Base-by-base conservation (phyloP, 2,113 vertebrate species). In the Rhinichthys klamathensis region DNA sequence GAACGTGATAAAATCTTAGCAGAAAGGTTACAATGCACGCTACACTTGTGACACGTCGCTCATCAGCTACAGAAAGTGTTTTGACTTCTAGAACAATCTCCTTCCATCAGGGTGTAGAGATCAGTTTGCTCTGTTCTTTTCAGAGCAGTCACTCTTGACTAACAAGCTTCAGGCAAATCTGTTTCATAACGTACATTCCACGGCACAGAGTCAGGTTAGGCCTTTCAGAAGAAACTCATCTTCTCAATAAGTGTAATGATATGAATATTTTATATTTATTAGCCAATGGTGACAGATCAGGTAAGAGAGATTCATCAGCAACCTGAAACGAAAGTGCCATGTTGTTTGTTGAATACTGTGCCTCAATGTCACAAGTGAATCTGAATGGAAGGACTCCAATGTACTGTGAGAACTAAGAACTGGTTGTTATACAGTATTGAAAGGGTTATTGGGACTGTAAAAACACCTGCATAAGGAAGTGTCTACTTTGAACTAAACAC, bases 151-250 rank as follows among this genome's bases (percentile, higher is more conserved):
- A 41, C 30, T 78, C 56, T 41, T 79, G 78, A 80, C n/a, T 13
- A 83, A 85, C 82, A 72, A 56, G 74, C 84, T 78, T 8, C 23
- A 83, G 79, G 75, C 78, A 56, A 32, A 32, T 54, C 32, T 44
- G 74, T 82, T 82, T 82, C 82, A 78, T 84, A 88, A 85, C 83
- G 46, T n/a, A 27, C 85, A 85, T 87, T 72, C 80, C 80, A 65
- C 18, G 41, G 51, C 49, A 46, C 30, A 83, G 23, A 51, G 63
- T 72, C 78, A 73, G 63, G 63, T 23, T 8, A 21, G 35, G 58
- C 35, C 69, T 75, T 74, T 69, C 32, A 67, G 74, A 32, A 83
- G 35, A 49, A 87, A 21, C 18, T 8, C 67, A 84, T 73, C 27
- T 63, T 23, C 25, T 58, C 18, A 70, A 51, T 77, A 60, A 18